Percentiles rank a stretch among this genome's conserved stretches.
Conservation (phyloP, 1,140 invertebrate species). For the Brachionus rubens region DNA sequence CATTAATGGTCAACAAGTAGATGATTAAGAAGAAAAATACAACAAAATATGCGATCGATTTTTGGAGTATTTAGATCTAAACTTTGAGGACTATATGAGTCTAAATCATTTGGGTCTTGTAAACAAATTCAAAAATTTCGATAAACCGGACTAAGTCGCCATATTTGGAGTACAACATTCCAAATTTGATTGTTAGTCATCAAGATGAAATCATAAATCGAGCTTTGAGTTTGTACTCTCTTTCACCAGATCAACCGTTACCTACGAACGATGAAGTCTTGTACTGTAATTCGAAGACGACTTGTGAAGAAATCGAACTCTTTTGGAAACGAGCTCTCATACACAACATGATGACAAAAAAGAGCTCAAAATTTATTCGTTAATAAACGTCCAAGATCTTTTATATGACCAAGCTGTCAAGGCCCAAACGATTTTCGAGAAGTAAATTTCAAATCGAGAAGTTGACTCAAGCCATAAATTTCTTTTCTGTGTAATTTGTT, state of each 20-base stretch:
- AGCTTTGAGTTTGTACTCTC: background rate
- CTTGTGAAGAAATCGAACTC: conserved; percentile 52
- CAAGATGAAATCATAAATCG: conserved; percentile 49
- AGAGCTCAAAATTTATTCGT: conserved; percentile 6
- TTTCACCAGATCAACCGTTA: conserved; percentile 45
- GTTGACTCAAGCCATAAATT: background rate
- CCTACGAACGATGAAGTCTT: conserved; percentile 55
- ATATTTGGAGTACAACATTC: conserved; percentile 49
- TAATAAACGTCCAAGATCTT: conserved; percentile 28
- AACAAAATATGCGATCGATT: conserved; percentile 52
- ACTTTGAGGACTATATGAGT: conserved; percentile 54
- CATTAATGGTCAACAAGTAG: background rate
- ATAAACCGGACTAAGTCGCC: conserved; percentile 49
- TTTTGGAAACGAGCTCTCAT: background rate
- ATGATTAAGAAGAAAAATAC: conserved; percentile 48
- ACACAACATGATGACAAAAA: background rate
- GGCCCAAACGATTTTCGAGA: background rate
- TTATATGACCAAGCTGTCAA: conserved; percentile 23
- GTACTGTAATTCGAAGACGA: conserved; percentile 53
- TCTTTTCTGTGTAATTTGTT: conserved; percentile 48
- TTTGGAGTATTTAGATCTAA: conserved; percentile 50
- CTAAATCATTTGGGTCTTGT: conserved; percentile 54
- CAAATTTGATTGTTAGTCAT: conserved; percentile 53
- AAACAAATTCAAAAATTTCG: conserved; percentile 47
- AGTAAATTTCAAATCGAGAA: background rate